phyloP scores from a whole-genome alignment of 2,113 vertebrate species.

The Hippopotamus amphibius region DNA sequence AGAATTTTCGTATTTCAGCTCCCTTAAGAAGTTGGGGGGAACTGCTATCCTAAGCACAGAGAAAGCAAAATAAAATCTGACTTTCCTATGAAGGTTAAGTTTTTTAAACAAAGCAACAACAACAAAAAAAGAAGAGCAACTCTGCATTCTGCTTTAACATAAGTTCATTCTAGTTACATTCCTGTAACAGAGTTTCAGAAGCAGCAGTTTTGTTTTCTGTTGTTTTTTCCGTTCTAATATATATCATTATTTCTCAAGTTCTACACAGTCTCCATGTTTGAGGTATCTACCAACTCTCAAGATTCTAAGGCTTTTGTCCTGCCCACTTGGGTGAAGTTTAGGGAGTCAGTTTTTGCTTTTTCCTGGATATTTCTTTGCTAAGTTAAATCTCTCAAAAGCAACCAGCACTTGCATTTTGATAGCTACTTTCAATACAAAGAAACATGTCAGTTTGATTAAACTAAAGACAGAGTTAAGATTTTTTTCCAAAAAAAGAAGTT shows the following conservation, averaged over 20 bases:
- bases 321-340: neutral
- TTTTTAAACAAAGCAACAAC: neutral
- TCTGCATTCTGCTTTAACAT: neutral
- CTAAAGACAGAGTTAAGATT: neutral
- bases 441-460: neutral
- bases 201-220: neutral
- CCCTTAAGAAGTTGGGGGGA: neutral
- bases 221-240: neutral
- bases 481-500: neutral
- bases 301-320: neutral
- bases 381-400: neutral
- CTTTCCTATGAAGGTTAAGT: neutral
- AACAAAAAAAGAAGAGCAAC: neutral
- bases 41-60: neutral
- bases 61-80: neutral
- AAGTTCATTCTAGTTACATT: neutral
- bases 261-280: neutral
- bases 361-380: neutral
- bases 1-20: neutral
- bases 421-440: constrained; percentile 7
- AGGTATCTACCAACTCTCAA: neutral
- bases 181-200: neutral
- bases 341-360: neutral
- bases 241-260: neutral
- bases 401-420: neutral